Conservation (phyloP, 1,140 invertebrate genomes). For the Bombyx mandarina region DNA sequence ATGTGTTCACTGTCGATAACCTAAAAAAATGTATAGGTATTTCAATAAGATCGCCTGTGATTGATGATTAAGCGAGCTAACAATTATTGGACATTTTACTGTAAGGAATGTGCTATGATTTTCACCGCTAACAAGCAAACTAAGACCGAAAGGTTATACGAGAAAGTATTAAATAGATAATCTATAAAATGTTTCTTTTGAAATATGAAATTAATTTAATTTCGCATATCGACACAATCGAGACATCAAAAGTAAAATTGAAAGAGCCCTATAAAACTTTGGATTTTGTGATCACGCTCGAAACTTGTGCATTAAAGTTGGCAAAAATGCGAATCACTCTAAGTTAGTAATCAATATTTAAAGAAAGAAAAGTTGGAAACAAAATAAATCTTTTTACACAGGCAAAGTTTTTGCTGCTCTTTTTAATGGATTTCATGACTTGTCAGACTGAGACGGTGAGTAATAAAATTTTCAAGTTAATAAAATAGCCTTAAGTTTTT, state of each 20-base stretch:
- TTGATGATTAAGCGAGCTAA: no score
- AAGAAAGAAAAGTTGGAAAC: conserved; percentile 49
- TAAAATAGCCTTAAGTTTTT: no score
- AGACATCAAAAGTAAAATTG: conserved; percentile 35
- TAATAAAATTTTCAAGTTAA: no score
- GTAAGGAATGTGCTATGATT: no score
- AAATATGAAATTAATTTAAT: no score
- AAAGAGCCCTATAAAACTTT: conserved; percentile 49
- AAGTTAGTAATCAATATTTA: conserved; percentile 61
- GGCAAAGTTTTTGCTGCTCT: conserved; percentile 27
- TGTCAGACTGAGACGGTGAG: not conserved
- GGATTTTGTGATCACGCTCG: conserved; percentile 51
- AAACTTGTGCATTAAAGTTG: conserved; percentile 65
- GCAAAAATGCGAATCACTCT: conserved; percentile 59
- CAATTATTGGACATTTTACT: no score
- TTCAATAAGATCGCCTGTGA: conserved; percentile 4
- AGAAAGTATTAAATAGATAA: no score
- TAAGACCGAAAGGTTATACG: no score
- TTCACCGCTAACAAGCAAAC: no score
- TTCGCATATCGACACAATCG: no score
- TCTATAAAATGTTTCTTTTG: no score
- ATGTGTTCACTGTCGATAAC: conserved; percentile 58
- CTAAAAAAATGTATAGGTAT: conserved; percentile 59
- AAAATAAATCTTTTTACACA: conserved; percentile 38
- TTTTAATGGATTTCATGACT: conserved; percentile 20